Conservation (phyloP, 2,888 invertebrate species). For the Nebria salina region DNA sequence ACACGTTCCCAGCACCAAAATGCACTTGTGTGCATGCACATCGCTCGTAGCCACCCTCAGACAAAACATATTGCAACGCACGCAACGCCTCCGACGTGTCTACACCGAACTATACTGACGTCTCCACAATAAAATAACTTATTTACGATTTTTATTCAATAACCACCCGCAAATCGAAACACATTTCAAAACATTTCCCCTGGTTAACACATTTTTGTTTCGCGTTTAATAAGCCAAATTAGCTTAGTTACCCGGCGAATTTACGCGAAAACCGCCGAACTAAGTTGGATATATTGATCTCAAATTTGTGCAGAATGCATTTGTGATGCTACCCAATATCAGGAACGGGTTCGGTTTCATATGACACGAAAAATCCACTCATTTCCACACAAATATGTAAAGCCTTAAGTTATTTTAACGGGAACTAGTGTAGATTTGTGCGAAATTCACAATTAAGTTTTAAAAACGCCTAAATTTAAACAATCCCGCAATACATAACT, state of each 20-base stretch:
- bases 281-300: background rate
- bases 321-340: background rate
- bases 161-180: background rate
- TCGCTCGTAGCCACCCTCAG: slow-evolving; percentile 20
- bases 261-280: background rate
- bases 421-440: background rate
- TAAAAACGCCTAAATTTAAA: background rate
- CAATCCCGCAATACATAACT: background rate
- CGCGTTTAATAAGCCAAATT: background rate
- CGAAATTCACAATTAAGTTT: background rate
- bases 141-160: background rate
- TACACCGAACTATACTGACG: slow-evolving; percentile 19
- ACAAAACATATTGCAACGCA: background rate
- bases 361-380: background rate
- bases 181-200: background rate
- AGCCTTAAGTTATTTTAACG: too few relatives aligned
- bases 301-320: background rate
- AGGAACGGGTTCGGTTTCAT: background rate
- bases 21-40: slow-evolving; percentile 32
- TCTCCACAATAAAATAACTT: background rate
- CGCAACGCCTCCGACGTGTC: slow-evolving; percentile 26
- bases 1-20: slow-evolving; percentile 9
- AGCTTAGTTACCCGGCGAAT: background rate
- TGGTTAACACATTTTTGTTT: background rate
- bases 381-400: background rate